Base-by-base conservation (phyloP, 2,888 invertebrate species). In the Leptinotarsa tumamoca region DNA sequence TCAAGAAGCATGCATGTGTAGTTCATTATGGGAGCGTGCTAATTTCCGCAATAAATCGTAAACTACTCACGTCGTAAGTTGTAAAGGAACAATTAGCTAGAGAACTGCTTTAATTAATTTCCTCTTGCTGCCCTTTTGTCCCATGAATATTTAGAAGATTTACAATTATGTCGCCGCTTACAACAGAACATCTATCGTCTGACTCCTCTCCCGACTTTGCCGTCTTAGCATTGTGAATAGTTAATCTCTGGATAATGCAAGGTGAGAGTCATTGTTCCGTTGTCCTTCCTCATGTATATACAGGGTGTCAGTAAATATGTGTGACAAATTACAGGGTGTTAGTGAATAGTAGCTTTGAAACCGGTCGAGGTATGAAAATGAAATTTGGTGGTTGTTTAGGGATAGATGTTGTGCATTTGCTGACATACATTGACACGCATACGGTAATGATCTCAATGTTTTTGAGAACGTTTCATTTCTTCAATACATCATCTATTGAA, bases 81-180 rank as follows among this genome's bases (percentile, higher is more conserved):
- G 78, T 78, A 75, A 74, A 72, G 75, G 75, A 78, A 78, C 80
- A 80, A 79, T 79, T 77, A 78, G 77, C 77, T 68, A 58, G 68
- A 68, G 72, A 77, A 79, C 76, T 78, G 79, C 77, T 75, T 78
- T 78, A 78, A 80, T 80, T 78, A 80, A 78, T 80, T 80, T 78
- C 50, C 67, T 63, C 70, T 67, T 72, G 74, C 75, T 63, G 77
- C 71, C 77, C 78, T 77, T 61, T 78, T 73, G 75, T 68, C 54
- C 73, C 74, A 80, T 80, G 80, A 78, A 80, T 80, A 80, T 78
- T 74, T 76, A 71, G 75, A 73, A 77, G 80, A 78, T 78, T 80
- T 77, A 80, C 73, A 73, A 75, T 66, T 75, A 71, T 73, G 76
- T 73, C 75, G 43, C 61, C 67, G 68, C 33, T 73, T 33, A 69